Evolutionary conservation across 2,797 vertebrate species (phyloP).

Genomic region (Euphonia xanthogaster): DNA sequence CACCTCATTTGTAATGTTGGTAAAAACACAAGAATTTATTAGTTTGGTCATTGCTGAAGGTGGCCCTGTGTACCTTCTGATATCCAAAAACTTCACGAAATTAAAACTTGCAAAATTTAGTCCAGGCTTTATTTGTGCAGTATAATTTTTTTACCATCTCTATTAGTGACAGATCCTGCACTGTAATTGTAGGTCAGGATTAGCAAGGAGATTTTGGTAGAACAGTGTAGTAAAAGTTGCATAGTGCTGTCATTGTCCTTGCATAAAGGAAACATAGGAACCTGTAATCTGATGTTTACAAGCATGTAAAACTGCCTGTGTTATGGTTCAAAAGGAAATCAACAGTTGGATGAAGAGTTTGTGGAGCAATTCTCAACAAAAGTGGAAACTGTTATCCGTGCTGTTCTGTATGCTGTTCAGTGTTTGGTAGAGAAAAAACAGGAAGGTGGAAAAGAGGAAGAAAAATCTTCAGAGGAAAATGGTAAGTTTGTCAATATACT

Average conservation of each 20-base stretch:
- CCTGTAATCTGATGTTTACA: background rate
- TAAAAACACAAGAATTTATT: background rate
- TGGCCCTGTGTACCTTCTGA: background rate
- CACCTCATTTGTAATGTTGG: background rate
- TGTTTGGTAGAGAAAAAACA: conserved; percentile 82
- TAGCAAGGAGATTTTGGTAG: background rate
- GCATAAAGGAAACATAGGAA: background rate
- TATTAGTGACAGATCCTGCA: background rate
- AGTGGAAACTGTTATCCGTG: conserved; percentile 85
- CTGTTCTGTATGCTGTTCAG: conserved; percentile 88
- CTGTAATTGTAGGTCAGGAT: background rate
- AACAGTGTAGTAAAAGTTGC: background rate
- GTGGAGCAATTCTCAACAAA: conserved; percentile 82
- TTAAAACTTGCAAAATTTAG: background rate
- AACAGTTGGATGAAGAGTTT: conserved; percentile 73
- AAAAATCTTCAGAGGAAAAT: conserved; percentile 52
- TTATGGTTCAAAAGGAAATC: conserved; percentile 55
- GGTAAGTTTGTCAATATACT: conserved; percentile 63
- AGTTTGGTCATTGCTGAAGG: background rate
- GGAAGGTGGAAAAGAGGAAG: conserved; percentile 48
- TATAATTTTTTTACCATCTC: background rate
- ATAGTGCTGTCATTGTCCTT: background rate
- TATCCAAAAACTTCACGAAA: background rate
- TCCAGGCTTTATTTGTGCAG: background rate
- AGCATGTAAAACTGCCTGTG: background rate